Base-by-base conservation (phyloP, 2,888 invertebrate genomes). In the Caenorhabditis becei region DNA sequence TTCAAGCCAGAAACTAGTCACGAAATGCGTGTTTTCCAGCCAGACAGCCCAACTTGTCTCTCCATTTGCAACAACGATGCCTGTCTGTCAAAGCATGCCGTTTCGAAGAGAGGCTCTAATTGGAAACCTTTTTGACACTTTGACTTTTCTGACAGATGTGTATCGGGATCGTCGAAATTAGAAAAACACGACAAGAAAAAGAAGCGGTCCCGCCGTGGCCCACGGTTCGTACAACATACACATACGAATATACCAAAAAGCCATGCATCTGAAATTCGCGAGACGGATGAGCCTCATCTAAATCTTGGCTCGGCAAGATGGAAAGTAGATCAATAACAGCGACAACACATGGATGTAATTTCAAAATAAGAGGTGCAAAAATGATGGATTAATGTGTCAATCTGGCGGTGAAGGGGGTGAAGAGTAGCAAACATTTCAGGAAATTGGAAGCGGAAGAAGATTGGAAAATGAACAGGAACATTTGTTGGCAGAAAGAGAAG, bases 221-320 rank as follows among this genome's bases (percentile, higher is more conserved):
- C 2, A 23, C 16, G 18, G 62, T 23, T 65, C 26, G 58, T 66
- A 59, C 65, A 65, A 74, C 65, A 59, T 58, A 59, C 56, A 61
- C 44, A 75, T 59, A 49, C 66, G 24, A 65, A 66, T 66, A 75
- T 44, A 75, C 66, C 74, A 74, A 75, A 74, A 75, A 75, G 75
- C 66, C 53, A 75, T 75, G 75, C 66, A 75, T 75, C 75, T 75
- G 66, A 66, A 75, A 75, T 75, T 75, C 35, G 75, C 47, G 66
- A 66, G 66, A 66, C 75, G 72, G 75, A 75, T 75, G 75, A 75
- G 75, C 66, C 75, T 66, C 75, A 66, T 75, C 75, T 66, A 75
- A 75, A 66, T 75, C 75, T 75, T 75, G 44, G 75, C 75, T 66
- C 14, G 49, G 35, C 10, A 18, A 44, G 66, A 67, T 61, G 59